phyloP scores from a whole-genome alignment of 2,113 vertebrate species.

The Gavialis gangeticus region DNA sequence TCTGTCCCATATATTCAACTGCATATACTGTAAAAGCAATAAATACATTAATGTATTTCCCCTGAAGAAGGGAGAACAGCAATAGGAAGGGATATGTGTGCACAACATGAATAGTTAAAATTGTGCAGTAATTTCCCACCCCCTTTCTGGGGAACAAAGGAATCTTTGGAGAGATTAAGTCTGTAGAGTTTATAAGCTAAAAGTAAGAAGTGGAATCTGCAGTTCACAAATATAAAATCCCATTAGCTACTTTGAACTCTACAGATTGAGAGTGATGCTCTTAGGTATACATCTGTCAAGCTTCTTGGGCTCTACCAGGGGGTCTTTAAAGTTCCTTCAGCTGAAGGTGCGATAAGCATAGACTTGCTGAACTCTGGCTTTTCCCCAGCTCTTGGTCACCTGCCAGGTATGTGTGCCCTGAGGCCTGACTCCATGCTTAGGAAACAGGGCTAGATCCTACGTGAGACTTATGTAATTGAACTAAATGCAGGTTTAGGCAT shows the following conservation, averaged over 20 bases:
- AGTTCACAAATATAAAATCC: not conserved
- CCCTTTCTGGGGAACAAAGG: no score
- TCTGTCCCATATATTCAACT: no score
- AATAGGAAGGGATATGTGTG: not conserved
- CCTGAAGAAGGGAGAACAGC: no score
- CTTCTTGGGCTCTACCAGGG: not conserved
- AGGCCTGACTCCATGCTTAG: not conserved
- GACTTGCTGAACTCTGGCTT: not conserved
- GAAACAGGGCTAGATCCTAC: not conserved
- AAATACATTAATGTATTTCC: not conserved
- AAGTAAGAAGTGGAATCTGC: not conserved
- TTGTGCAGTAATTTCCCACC: not conserved
- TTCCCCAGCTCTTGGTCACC: not conserved
- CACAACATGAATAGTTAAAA: not conserved
- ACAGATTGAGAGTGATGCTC: not conserved
- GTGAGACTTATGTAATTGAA: no score
- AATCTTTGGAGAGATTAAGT: not conserved
- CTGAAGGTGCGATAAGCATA: fast-evolving
- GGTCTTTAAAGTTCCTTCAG: not conserved
- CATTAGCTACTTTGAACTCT: not conserved
- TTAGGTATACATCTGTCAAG: not conserved
- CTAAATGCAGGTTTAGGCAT: no score
- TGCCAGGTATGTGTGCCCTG: not conserved
- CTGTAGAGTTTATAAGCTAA: slow-evolving; percentile 5
- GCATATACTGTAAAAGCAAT: no score